Conservation (phyloP, 1,140 invertebrate genomes). For the Tetraneura akinire region DNA sequence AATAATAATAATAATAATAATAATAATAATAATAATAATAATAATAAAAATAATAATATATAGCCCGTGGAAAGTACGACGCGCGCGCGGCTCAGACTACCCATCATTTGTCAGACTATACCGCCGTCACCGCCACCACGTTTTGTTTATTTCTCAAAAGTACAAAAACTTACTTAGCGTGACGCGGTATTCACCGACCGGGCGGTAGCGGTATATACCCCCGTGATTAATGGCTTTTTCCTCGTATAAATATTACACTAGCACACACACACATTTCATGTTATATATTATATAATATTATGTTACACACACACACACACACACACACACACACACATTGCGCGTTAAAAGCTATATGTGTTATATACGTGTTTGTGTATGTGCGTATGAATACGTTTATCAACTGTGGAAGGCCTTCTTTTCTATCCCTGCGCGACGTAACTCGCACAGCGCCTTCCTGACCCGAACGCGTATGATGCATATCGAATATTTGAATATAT, state of each 20-base stretch:
- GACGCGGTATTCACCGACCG: constrained; percentile 28
- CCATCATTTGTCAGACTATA: constrained; percentile 35
- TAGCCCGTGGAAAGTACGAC: not conserved
- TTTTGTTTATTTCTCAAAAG: constrained; percentile 51
- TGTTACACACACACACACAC: constrained; percentile 11
- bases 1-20: too few relatives aligned
- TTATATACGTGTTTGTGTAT: not conserved
- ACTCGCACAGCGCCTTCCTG: not conserved
- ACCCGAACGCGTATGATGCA: not conserved
- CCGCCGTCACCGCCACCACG: not conserved
- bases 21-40: too few relatives aligned
- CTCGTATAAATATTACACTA: not conserved
- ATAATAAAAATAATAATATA: too few relatives aligned
- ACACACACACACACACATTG: not conserved
- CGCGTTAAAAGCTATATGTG: not conserved
- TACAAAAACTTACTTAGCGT: constrained; percentile 48
- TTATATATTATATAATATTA: not conserved
- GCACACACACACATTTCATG: not conserved
- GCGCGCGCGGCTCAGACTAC: constrained; percentile 1
- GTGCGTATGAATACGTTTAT: not conserved
- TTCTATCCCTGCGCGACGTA: not conserved
- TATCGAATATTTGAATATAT: too few relatives aligned
- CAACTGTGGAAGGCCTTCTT: not conserved
- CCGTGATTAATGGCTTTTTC: constrained; percentile 47
- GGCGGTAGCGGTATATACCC: constrained; percentile 45